A percentile compares a stretch with the other conserved stretches of the same genome.
Conservation (phyloP, 1,140 invertebrate species). For the Drosophila punjabiensis region DNA sequence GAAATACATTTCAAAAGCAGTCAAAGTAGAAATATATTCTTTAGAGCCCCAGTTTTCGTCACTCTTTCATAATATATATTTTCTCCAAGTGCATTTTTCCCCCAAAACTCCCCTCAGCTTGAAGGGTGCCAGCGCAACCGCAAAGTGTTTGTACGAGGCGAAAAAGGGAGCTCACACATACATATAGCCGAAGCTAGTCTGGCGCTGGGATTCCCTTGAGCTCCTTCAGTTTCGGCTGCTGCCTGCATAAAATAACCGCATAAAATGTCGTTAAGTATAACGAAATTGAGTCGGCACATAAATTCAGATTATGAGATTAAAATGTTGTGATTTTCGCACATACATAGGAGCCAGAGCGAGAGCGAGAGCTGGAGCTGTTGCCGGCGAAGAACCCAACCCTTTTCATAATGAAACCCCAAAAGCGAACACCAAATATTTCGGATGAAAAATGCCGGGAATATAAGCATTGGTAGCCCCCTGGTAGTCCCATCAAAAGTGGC, state of each 20-base stretch:
- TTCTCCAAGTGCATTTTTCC: slow-evolving; percentile 42
- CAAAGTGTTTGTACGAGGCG: slow-evolving; percentile 37
- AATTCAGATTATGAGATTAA: slow-evolving; percentile 84
- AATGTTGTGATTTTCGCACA: slow-evolving; percentile 82
- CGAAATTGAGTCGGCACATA: slow-evolving; percentile 84
- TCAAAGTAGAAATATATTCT: not conserved
- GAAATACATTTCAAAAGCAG: too few relatives aligned
- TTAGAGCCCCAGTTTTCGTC: not conserved
- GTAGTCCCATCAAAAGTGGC: slow-evolving; percentile 40
- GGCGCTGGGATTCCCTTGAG: slow-evolving; percentile 34
- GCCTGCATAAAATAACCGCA: slow-evolving; percentile 79
- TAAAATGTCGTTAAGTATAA: slow-evolving; percentile 84
- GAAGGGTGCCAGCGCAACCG: slow-evolving; percentile 63
- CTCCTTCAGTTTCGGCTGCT: slow-evolving; percentile 52
- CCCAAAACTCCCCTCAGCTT: slow-evolving; percentile 25
- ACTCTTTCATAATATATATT: not conserved
- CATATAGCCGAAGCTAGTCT: slow-evolving; percentile 16
- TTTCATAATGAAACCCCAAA: slow-evolving; percentile 61
- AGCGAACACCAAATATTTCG: slow-evolving; percentile 25
- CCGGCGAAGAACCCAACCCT: slow-evolving; percentile 48
- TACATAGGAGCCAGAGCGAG: slow-evolving; percentile 9
- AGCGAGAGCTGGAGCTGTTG: not conserved
- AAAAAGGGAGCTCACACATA: slow-evolving; percentile 22
- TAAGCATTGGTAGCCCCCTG: slow-evolving; percentile 34
- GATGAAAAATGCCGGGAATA: slow-evolving; percentile 58